phyloP scores from a whole-genome alignment of 2,797 vertebrate species.

The Cheirogaleus major region DNA sequence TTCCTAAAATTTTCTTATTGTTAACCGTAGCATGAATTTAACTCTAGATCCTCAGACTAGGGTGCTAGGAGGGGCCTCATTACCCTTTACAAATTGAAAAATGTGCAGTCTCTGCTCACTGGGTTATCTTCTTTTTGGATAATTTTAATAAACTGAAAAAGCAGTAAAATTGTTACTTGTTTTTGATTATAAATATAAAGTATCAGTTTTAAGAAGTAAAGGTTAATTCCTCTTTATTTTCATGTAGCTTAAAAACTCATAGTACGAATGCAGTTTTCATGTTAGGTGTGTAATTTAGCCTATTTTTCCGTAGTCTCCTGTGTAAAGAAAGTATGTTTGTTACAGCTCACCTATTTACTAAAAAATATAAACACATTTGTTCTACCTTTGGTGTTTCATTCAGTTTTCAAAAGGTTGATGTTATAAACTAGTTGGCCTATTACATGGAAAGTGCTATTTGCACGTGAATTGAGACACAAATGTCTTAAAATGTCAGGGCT shows the following conservation, averaged over 20 bases:
- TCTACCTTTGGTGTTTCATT: neutral
- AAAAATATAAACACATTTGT: neutral
- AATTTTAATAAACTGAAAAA: slow-evolving; percentile 21
- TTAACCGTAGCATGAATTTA: neutral
- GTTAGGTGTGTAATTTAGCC: neutral
- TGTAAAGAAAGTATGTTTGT: neutral
- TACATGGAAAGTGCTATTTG: neutral
- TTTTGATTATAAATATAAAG: neutral
- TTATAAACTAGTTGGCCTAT: neutral
- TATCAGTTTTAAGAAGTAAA: neutral
- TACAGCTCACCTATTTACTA: neutral
- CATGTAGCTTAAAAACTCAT: neutral
- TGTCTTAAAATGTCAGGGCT: neutral
- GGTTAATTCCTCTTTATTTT: neutral
- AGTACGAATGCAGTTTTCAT: neutral
- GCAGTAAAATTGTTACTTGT: neutral
- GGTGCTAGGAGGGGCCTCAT: neutral
- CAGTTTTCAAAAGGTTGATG: neutral
- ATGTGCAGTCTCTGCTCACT: neutral
- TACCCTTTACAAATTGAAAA: neutral
- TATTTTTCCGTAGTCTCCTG: neutral
- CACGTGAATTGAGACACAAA: neutral
- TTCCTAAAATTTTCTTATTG: neutral
- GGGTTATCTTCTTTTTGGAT: neutral
- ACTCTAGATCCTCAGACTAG: neutral